phyloP scores from a whole-genome alignment of 2,888 invertebrate species.

The Limenitis camilla region DNA sequence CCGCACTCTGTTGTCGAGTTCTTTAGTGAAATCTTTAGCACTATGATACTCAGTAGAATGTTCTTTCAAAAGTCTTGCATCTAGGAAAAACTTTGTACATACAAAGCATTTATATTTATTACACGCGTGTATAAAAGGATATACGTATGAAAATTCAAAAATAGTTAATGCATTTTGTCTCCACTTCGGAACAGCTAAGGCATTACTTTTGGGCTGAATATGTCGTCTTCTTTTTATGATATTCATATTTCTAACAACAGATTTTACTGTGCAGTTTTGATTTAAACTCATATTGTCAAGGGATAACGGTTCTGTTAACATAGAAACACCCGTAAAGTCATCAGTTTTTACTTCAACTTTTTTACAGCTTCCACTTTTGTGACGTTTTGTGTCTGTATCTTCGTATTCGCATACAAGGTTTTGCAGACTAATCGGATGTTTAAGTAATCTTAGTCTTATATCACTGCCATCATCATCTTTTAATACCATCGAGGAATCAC shows the following conservation, averaged over 20 bases:
- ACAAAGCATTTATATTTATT: conserved; percentile 56
- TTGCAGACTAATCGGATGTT: conserved; percentile 42
- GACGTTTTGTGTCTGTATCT: conserved; percentile 13
- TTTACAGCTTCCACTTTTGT: background rate
- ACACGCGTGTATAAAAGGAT: conserved; percentile 48
- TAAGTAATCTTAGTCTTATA: conserved; percentile 42
- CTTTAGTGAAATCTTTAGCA: conserved; percentile 37
- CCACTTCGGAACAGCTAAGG: conserved; percentile 32
- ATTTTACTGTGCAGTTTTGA: conserved; percentile 25
- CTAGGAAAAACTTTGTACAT: conserved; percentile 42
- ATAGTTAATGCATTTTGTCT: conserved; percentile 46
- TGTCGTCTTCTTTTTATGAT: conserved; percentile 30
- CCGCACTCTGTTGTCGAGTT: conserved; percentile 39
- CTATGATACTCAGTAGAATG: conserved; percentile 40
- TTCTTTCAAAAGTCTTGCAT: conserved; percentile 37
- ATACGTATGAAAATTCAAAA: conserved; percentile 49
- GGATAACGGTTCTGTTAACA: conserved; percentile 43
- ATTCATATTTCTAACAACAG: conserved; percentile 35
- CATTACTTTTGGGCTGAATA: conserved; percentile 21
- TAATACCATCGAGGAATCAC: conserved; percentile 41
- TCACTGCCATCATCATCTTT: conserved; percentile 46
- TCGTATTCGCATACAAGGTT: conserved; percentile 35
- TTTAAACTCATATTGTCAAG: conserved; percentile 33
- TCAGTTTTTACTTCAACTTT: conserved; percentile 5
- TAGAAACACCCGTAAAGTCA: conserved; percentile 21